Base-by-base conservation (phyloP, 2,888 invertebrate genomes). In the Eupithecia inturbata region DNA sequence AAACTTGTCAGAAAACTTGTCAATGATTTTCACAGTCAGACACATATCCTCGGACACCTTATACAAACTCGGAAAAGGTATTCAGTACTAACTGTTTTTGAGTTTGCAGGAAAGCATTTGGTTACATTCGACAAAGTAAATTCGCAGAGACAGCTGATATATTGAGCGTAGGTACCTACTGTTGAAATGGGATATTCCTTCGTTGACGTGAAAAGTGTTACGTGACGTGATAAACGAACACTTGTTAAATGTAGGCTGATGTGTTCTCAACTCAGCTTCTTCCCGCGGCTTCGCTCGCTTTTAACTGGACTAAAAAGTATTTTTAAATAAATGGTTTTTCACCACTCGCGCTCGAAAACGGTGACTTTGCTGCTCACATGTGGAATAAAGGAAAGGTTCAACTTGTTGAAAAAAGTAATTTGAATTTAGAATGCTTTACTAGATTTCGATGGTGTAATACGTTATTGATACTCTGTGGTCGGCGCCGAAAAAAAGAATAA, bases 101-200 rank as follows among this genome's bases (percentile, higher is more conserved):
- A 57, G 57, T 10, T 57, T 14, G 12, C 26, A 57, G 57, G 26
- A 14, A 57, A 26, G 57, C 57, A 57, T 57, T 57, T 12, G 57
- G 57, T 57, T 57, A 57, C 57, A 57, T 57, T 26, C 26, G 10
- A 22, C 22, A 57, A 57, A 57, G 26, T 26, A 57, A 57, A 57
- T 57, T 57, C 57, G 14, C 26, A 4, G 0, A 57, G 57, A 57
- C 26, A 57, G 57, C 26, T 57, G 57, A 57, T 12, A 26, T 57
- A 57, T 57, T 57, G 57, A 57, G n/a, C 26, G 57, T 57, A n/a
- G n/a, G n/a, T n/a, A n/a, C n/a, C n/a, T 57, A 22, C 57, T 57
- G 57, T 14, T 57, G 57, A 57, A 57, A 57, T 57, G 57, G 57
- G 57, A 57, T 57, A 57, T 57, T 57, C 26, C 57, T 57, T 57